phyloP scores from a whole-genome alignment of 2,113 vertebrate species.

The Phocoena phocoena region DNA sequence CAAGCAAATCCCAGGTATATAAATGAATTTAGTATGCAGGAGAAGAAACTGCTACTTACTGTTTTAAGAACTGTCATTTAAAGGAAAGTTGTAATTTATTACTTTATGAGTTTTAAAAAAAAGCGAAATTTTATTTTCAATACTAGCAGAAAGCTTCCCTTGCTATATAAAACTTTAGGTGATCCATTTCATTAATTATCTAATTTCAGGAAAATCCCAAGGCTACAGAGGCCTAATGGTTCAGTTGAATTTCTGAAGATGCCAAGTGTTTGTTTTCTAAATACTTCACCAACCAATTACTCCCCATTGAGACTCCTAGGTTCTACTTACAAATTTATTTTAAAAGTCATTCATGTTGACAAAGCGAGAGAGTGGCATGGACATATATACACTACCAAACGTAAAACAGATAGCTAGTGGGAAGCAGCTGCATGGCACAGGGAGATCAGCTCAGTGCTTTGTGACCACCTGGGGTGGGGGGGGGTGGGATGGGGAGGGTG shows the following conservation, averaged over 20 bases:
- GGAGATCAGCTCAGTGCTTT: too few relatives aligned
- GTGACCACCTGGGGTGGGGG: too few relatives aligned
- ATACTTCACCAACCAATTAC: neutral
- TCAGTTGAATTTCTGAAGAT: neutral
- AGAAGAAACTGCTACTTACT: neutral
- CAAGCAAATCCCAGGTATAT: neutral
- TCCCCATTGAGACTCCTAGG: neutral
- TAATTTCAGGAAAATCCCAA: conserved; percentile 14
- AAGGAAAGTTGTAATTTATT: neutral
- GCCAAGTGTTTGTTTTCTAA: conserved; percentile 5
- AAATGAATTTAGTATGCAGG: neutral
- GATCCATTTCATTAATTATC: neutral
- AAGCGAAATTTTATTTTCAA: neutral
- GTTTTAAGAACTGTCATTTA: conserved; percentile 15
- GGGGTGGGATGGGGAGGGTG: too few relatives aligned
- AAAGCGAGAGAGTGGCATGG: too few relatives aligned
- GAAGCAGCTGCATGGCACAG: too few relatives aligned
- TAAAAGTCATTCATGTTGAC: neutral
- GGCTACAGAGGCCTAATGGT: neutral
- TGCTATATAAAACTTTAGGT: neutral
- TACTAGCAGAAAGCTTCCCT: neutral
- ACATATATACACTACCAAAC: too few relatives aligned
- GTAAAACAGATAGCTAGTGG: too few relatives aligned
- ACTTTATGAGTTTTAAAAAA: neutral
- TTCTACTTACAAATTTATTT: conserved; percentile 54